These are phyloP conservation scores for Myotis myotis DNA, from an alignment of 2,797 vertebrate species.

Conservation along the genomic window DNA sequence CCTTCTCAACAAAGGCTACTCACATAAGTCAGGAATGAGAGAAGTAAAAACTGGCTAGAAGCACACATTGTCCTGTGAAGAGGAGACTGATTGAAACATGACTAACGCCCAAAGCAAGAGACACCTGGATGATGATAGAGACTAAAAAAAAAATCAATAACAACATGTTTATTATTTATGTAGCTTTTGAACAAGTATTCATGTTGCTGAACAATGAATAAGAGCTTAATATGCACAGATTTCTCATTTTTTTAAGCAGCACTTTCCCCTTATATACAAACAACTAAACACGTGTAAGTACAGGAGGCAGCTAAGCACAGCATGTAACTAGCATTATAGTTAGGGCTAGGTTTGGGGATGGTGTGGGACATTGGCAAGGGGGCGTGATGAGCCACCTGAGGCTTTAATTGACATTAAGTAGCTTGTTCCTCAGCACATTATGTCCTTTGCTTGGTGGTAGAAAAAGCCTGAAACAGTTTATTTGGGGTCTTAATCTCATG, in stretches of 20 bases:
- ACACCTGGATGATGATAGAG: neutral
- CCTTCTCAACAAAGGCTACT: neutral
- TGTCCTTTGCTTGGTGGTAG: neutral
- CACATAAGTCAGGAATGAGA: neutral
- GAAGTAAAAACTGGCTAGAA: neutral
- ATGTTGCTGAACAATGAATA: neutral
- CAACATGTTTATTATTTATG: neutral
- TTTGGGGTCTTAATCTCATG: neutral
- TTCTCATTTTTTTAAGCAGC: slow-evolving; percentile 4
- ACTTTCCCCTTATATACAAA: neutral
- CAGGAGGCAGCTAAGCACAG: neutral
- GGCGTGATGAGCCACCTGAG: neutral
- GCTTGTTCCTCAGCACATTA: neutral
- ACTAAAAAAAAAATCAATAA: neutral
- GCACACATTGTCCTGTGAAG: neutral
- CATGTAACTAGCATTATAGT: neutral
- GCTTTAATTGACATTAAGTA: neutral
- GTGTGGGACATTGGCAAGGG: neutral
- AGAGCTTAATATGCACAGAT: slow-evolving; percentile 1
- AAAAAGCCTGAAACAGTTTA: neutral
- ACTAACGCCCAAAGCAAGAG: neutral
- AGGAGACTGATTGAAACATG: neutral
- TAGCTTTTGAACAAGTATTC: neutral
- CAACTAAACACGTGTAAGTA: neutral
- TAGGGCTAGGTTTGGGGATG: neutral